Conservation (phyloP, 2,113 vertebrate genomes). For the Tragelaphus strepsiceros region DNA sequence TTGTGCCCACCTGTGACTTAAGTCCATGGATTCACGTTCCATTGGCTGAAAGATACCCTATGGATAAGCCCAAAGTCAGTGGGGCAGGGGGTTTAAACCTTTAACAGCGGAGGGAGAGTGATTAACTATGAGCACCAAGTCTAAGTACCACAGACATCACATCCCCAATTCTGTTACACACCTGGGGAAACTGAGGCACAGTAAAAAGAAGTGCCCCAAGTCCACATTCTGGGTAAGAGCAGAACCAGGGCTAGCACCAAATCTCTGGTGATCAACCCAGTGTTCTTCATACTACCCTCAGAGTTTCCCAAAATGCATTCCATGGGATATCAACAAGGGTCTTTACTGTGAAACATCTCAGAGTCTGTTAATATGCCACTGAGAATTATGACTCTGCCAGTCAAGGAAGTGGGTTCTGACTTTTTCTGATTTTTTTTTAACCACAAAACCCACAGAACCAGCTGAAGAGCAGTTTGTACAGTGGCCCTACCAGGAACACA, state of each 20-base stretch:
- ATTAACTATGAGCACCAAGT: background rate
- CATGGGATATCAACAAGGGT: background rate
- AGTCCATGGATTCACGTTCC: accelerated
- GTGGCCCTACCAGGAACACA: background rate
- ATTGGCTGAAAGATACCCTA: no score
- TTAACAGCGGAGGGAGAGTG: background rate
- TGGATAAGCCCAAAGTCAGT: background rate
- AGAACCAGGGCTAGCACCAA: background rate
- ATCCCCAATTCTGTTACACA: background rate
- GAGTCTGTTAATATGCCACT: background rate
- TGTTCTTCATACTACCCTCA: background rate
- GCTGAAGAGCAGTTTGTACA: background rate
- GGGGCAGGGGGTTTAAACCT: no score
- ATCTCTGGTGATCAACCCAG: background rate
- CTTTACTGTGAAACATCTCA: background rate
- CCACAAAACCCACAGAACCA: background rate
- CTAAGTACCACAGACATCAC: background rate
- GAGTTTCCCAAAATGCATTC: background rate
- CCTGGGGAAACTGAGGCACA: background rate
- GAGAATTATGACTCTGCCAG: background rate
- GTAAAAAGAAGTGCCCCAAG: accelerated
- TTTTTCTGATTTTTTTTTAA: background rate
- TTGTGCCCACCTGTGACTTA: background rate
- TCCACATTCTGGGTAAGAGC: background rate
- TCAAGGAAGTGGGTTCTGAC: background rate